Base-by-base conservation (phyloP, 2,797 vertebrate species). In the Scomberomorus guttatus region DNA sequence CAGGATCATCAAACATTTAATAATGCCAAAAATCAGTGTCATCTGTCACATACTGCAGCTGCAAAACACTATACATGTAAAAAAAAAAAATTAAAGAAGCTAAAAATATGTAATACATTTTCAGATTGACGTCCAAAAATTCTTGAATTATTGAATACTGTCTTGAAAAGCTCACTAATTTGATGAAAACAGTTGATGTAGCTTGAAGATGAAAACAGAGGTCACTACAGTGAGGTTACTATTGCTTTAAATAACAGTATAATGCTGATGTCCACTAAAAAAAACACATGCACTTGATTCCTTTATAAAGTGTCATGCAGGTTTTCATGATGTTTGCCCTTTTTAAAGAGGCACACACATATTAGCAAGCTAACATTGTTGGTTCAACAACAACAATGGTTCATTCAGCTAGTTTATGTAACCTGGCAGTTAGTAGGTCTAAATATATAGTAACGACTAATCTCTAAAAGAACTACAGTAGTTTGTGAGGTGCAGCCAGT, bases 41-140 rank as follows among this genome's bases (percentile, higher is more conserved):
- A 55, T 6, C 46, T 60, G 77, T 73, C 73, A 60, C 22, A 58
- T 44, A 62, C 2, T n/a, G 51, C 6, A 1, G 29, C 52, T 67
- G 27, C 14, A 62, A 39, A 64, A 72, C 17, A 46, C 12, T 59
- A n/a, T 55, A 24, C 6, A 34, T 58, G 15, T 46, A 15, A 46
- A 42, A 42, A 42, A 42, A 12, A 42, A 59, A 54, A 22, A 56
- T 37, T 5, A 57, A 32, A 70, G 27, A 68, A 34, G 27, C 13
- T 17, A 58, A 27, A 59, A 61, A 61, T 44, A 7, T 2, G 0
- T 42, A 24, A 25, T 34, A 24, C 13, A 13, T 51, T 67, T 51
- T 55, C 24, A 54, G 44, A 59, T 17, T 58, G 2, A 11, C 5
- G 27, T 62, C 24, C 15, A 69, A 27, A 42, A 8, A 2, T 22